A percentile compares a stretch with the other conserved stretches of the same genome.
Evolutionary conservation across 2,888 invertebrate species (phyloP).

Genomic region (Chaetoderma sp.): DNA sequence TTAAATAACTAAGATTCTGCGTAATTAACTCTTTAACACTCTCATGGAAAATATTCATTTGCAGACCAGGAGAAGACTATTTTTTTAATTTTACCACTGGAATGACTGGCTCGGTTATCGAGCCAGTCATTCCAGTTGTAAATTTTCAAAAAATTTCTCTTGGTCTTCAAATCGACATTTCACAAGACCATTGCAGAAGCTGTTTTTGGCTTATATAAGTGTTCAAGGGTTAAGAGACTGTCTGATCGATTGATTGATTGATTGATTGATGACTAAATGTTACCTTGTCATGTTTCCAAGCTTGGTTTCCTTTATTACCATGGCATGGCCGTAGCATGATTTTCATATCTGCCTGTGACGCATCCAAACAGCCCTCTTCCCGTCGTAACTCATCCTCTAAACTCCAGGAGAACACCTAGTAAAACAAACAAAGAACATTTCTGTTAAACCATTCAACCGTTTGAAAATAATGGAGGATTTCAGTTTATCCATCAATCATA

Average conservation of each 20-base stretch:
- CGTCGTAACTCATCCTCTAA: constrained; percentile 59
- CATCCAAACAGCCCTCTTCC: constrained; percentile 65
- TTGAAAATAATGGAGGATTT: neutral
- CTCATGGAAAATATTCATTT: too few relatives aligned
- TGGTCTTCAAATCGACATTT: too few relatives aligned
- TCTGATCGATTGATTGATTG: too few relatives aligned
- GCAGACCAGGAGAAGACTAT: too few relatives aligned
- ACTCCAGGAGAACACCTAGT: constrained; percentile 65
- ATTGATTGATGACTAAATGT: too few relatives aligned
- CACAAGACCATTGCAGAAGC: too few relatives aligned
- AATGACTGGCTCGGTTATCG: too few relatives aligned
- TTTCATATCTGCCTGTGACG: constrained; percentile 40
- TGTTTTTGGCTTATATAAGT: too few relatives aligned
- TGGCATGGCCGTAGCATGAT: constrained; percentile 59
- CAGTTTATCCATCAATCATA: too few relatives aligned
- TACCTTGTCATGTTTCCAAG: constrained; percentile 66
- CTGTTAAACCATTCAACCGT: neutral
- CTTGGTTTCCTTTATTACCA: constrained; percentile 53
- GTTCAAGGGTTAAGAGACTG: neutral
- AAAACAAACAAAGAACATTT: constrained; percentile 1
- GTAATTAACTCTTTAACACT: neutral
- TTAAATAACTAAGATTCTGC: neutral
- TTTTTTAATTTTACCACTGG: too few relatives aligned
- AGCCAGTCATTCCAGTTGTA: too few relatives aligned
- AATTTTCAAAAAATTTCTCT: too few relatives aligned